Evolutionary conservation across 2,113 vertebrate genomes (phyloP).

Genomic region (Syrrhaptes paradoxus): DNA sequence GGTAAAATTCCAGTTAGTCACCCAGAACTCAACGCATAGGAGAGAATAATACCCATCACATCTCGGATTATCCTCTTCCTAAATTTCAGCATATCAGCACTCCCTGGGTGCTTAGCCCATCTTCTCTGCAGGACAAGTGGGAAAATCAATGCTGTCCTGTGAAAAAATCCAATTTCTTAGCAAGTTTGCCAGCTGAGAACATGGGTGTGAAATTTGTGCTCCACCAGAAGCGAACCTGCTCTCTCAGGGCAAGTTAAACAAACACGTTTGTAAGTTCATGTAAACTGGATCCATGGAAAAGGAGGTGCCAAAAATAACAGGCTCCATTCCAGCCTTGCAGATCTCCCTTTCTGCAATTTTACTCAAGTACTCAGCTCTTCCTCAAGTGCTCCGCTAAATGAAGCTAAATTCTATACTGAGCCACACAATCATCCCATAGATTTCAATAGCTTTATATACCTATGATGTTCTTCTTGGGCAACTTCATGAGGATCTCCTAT

Average conservation of each 20-base stretch:
- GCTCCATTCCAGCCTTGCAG: background rate
- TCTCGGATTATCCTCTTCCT: background rate
- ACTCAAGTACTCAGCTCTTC: background rate
- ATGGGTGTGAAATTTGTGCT: background rate
- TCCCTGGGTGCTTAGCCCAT: background rate
- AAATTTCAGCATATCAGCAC: background rate
- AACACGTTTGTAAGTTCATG: background rate
- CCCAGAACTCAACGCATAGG: background rate
- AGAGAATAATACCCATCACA: background rate
- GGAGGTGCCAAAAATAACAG: background rate
- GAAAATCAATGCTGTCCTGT: background rate
- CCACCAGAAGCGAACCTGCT: background rate
- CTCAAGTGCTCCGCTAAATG: rapidly evolving
- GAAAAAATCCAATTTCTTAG: background rate
- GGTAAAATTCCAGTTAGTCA: background rate
- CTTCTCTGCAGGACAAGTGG: background rate
- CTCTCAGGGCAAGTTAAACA: background rate
- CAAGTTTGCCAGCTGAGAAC: background rate
- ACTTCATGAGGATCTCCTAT: background rate
- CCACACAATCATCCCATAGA: background rate
- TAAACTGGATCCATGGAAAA: background rate
- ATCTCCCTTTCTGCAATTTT: background rate
- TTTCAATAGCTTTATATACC: background rate
- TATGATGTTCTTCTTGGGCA: background rate
- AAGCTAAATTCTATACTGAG: background rate